Evolutionary conservation across 2,797 vertebrate genomes (phyloP).

Genomic region (Sorex maritimensis): DNA sequence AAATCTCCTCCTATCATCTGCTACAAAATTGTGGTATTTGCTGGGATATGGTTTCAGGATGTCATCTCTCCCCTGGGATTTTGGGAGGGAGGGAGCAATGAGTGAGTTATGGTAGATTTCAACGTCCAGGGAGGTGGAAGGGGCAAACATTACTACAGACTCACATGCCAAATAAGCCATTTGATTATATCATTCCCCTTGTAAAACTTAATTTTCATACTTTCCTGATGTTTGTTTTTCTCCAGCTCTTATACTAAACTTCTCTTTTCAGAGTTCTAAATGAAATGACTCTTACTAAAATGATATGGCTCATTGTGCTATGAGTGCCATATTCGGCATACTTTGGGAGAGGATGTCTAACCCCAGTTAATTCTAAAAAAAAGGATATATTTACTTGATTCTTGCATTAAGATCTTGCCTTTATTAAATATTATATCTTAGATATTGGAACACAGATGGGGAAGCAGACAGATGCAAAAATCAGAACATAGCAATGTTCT

Average conservation of each 20-base stretch:
- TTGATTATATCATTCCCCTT: slow-evolving; percentile 6
- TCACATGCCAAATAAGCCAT: not conserved
- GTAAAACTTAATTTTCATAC: not conserved
- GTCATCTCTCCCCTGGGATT: not conserved
- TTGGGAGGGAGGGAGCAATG: not conserved
- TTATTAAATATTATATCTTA: slow-evolving; percentile 60
- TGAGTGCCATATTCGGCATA: not conserved
- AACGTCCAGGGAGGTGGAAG: not conserved
- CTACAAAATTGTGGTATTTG: not conserved
- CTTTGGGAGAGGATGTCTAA: slow-evolving; percentile 43
- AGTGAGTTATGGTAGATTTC: not conserved
- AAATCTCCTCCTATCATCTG: not conserved
- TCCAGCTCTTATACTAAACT: not conserved
- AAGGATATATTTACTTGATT: not conserved
- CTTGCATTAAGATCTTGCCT: not conserved
- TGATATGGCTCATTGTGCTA: not conserved
- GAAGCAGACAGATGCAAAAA: not conserved
- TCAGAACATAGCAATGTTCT: slow-evolving; percentile 15
- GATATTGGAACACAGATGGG: slow-evolving; percentile 27
- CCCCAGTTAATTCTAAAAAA: not conserved
- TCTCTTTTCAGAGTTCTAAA: not conserved
- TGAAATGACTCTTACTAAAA: slow-evolving; percentile 10
- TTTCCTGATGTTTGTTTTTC: not conserved
- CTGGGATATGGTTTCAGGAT: not conserved
- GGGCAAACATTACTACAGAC: slow-evolving; percentile 17